Evolutionary conservation across 2,113 vertebrate species (phyloP).

Genomic region (Cettia cetti): DNA sequence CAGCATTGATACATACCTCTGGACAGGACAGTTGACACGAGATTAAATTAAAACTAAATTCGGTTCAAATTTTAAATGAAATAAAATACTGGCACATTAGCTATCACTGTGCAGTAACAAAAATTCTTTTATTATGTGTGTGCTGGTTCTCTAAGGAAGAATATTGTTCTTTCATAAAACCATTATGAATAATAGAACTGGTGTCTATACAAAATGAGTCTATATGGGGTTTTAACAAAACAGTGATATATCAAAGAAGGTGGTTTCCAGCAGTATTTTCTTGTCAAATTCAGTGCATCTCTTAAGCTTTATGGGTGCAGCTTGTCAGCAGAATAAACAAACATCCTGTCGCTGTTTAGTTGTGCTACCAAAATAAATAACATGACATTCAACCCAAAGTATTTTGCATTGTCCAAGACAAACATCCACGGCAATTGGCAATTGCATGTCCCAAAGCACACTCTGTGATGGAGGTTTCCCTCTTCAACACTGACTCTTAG

Average conservation of each 20-base stretch:
- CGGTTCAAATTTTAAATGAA: not conserved
- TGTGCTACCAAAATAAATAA: not conserved
- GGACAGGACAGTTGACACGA: not conserved
- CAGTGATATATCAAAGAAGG: not conserved
- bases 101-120: not conserved
- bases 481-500: not conserved
- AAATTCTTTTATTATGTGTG: not conserved
- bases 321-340: not conserved
- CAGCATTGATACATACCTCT: not conserved
- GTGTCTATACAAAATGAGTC: not conserved
- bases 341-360: not conserved
- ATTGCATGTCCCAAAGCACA: rapidly evolving
- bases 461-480: not conserved
- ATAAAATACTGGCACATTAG: not conserved
- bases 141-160: not conserved
- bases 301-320: not conserved
- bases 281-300: not conserved
- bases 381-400: not conserved
- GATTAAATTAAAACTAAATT: not conserved
- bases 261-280: not conserved
- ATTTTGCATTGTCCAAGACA: not conserved
- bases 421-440: not conserved
- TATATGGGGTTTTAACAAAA: not conserved
- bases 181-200: not conserved
- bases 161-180: not conserved